Base-by-base conservation (phyloP, 2,797 vertebrate species). In the Chiroxiphia lanceolata region DNA sequence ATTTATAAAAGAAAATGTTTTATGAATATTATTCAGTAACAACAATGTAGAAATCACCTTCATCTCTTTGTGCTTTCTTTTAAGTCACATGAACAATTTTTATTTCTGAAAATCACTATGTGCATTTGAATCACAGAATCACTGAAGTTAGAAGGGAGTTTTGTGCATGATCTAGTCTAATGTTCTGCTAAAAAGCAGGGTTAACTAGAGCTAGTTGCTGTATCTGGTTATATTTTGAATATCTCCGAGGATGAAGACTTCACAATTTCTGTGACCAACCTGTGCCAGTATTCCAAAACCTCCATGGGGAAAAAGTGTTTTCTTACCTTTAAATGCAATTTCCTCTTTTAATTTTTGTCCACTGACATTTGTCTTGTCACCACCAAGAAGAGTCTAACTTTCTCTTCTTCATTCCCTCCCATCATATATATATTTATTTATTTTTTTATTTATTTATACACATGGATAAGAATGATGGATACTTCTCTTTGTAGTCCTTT, bases 391-490 rank as follows among this genome's bases (percentile, higher is more conserved):
- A 67, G 11, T 50, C 15, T 36, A 16, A 56, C 13, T 82, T 75
- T 16, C 7, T 82, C 7, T 51, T 82, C 15, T 51, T 83, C 26
- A 18, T 78, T 75, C 10, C 7, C 10, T 86, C 34, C 8, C 16
- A 22, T 45, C 5, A 19, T 25, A 19, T 10, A 45, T 19, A 19
- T 14, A 22, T 6, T 20, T 21, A 31, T 19, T 19, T 22, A 12
- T 27, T 5, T 6, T 29, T 19, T 10, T 9, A 26, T 56, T 21
- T 27, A 15, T 15, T 18, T 3, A 21, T 4, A 31, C 8, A 10
- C 4, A 16, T 1, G 6, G 10, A 17, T 27, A 45, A 72, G 15
- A 64, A 48, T 1, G 1, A 8, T 42, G 13, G 36, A 60, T 6
- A 11, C 14, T 64, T 78, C 44, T 83, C 40, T 70, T 63, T 76